Percentiles rank a stretch among this genome's conserved stretches.
Evolutionary conservation across 2,888 invertebrate genomes (phyloP).

Genomic region (Hypomecis atomaria): DNA sequence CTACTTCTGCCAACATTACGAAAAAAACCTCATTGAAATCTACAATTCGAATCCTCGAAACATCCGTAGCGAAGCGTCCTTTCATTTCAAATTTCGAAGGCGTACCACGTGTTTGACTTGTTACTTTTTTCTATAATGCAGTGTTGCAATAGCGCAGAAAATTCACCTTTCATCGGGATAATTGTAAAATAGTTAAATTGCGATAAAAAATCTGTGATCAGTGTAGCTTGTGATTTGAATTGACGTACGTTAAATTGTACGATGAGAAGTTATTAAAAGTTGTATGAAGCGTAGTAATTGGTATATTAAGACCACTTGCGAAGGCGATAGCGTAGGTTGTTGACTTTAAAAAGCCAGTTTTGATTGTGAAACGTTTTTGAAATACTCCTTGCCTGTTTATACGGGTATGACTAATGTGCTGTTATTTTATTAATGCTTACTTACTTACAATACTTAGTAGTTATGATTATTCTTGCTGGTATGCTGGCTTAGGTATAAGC

Average conservation of each 20-base stretch:
- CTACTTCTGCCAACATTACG: conserved; percentile 65
- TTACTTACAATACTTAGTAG: too few species aligned
- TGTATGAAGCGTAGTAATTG: conserved; percentile 69
- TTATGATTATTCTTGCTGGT: too few species aligned
- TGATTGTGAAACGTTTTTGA: conserved; percentile 13
- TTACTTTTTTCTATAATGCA: conserved; percentile 52
- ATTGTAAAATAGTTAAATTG: conserved; percentile 71
- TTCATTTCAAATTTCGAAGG: conserved; percentile 69
- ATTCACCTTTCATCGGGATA: conserved; percentile 61
- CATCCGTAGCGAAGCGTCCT: conserved; percentile 69
- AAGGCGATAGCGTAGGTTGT: conserved; percentile 23
- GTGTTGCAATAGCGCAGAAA: conserved; percentile 72
- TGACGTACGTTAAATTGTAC: conserved; percentile 59
- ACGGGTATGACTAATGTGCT: conserved; percentile 1
- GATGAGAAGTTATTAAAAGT: conserved; percentile 57
- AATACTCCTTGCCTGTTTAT: background rate
- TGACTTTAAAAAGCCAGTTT: conserved; percentile 26
- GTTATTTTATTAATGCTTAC: too few species aligned
- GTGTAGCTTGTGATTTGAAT: conserved; percentile 60
- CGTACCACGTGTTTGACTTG: conserved; percentile 75
- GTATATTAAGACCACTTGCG: conserved; percentile 36
- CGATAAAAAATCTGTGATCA: conserved; percentile 55
- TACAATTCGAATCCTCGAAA: conserved; percentile 62
- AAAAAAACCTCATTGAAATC: conserved; percentile 65
- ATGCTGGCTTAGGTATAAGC: too few species aligned